Evolutionary conservation across 2,888 invertebrate species (phyloP), one percentile per base, ranked within the genome.

Genomic region (Onthophagus sagittarius): DNA sequence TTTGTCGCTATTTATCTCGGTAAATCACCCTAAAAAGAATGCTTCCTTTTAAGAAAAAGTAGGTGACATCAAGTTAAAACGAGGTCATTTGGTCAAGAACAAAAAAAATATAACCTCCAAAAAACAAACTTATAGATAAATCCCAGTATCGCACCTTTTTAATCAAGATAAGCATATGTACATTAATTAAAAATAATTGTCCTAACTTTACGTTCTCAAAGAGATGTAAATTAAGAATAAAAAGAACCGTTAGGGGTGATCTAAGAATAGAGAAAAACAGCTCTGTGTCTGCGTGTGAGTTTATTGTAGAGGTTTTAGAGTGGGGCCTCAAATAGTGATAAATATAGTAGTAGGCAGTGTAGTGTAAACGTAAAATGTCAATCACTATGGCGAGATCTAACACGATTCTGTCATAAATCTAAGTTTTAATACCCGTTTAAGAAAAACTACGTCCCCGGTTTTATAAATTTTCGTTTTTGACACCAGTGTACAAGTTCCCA

Each of bases 381-480:
- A 53, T 53, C 39, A 53, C 39, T 53, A 53, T 53, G 39, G 39
- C 39, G 39, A 53, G 39, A 9, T 53, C 39, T 53, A 53, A 23
- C 39, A 53, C 39, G 11, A 53, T 53, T 53, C 23, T 23, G 39
- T 53, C 39, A 53, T 53, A 53, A 11, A 23, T 23, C 23, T 23
- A 23, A 23, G 23, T 23, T 23, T 53, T 53, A 53, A 53, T 7
- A 53, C 39, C 39, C 39, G 39, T 23, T 23, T 23, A 23, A 23
- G 23, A 23, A 53, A 53, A 7, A 53, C 39, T 67, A 64, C 15
- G 64, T 15, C 67, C 67, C 23, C 31, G 32, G 67, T 67, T 67
- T 67, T 67, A 23, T 67, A 67, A 67, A 67, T 67, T 67, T 67
- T 23, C 23, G 31, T 23, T 67, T 67, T 67, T 64, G 15, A 64